A percentile compares a stretch with the other conserved stretches of the same genome.
These are phyloP conservation scores for Rana temporaria DNA, from an alignment of 2,113 vertebrate genomes.

Conservation along the genomic window DNA sequence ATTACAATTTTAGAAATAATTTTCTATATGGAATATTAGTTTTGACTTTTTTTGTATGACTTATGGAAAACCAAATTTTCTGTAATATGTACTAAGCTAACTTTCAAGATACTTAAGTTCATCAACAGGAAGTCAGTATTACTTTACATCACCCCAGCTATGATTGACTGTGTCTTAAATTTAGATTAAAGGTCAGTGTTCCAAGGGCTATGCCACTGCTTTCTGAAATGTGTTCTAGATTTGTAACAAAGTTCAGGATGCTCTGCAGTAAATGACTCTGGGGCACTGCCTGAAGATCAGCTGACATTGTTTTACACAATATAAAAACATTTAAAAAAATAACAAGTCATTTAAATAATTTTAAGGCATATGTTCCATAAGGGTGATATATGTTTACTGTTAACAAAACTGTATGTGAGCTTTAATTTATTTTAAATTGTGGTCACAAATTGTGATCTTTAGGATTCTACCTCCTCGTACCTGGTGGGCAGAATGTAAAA, in stretches of 20 bases:
- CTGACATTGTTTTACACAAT: slow-evolving; percentile 22
- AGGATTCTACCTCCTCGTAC: no score
- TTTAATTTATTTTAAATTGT: no score
- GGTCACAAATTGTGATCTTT: no score
- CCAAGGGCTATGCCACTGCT: slow-evolving; percentile 11
- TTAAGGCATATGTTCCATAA: slow-evolving; percentile 24
- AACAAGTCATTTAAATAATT: slow-evolving; percentile 13
- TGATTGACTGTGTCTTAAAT: slow-evolving; percentile 36
- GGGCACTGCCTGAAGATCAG: slow-evolving; percentile 28
- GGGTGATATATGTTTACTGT: slow-evolving; percentile 1
- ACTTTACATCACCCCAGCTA: not conserved
- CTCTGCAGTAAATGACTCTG: not conserved
- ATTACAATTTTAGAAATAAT: no score
- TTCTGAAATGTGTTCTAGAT: slow-evolving; percentile 24
- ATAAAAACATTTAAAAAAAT: not conserved
- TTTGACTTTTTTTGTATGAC: no score
- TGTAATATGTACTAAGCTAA: not conserved
- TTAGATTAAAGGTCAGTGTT: slow-evolving; percentile 32
- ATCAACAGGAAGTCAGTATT: slow-evolving; percentile 34
- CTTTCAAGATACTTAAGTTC: slow-evolving; percentile 9
- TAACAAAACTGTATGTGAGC: not conserved
- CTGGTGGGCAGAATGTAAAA: no score
- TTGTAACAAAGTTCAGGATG: not conserved
- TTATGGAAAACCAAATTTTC: not conserved
- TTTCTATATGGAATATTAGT: no score